A percentile compares a stretch with the other conserved stretches of the same genome.
Evolutionary conservation across 1,140 invertebrate genomes (phyloP).

Genomic region (Batillaria attramentaria): DNA sequence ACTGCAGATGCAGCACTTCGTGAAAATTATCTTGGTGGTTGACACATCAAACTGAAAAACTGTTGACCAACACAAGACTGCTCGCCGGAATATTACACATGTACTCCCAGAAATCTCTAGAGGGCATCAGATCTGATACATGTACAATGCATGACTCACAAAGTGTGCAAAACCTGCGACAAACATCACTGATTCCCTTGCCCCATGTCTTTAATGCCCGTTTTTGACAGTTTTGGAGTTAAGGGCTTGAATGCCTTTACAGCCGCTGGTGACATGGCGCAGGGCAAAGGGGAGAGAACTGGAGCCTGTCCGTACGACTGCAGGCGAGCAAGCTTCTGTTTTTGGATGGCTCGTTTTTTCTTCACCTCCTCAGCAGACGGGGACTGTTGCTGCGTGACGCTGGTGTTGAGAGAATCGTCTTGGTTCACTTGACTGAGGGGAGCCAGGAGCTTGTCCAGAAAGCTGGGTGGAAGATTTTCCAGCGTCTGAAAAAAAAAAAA

Average conservation of each 20-base stretch:
- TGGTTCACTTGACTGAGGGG: background rate
- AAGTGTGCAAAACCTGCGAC: no score
- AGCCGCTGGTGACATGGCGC: conserved; percentile 28
- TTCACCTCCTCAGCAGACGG: background rate
- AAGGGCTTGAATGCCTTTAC: conserved; percentile 47
- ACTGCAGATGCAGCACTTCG: no score
- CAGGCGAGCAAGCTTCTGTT: conserved; percentile 43
- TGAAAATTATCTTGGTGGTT: no score
- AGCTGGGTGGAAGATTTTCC: conserved; percentile 34
- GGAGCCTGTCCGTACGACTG: conserved; percentile 41
- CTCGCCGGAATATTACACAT: no score
- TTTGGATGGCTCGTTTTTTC: conserved; percentile 27
- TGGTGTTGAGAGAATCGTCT: conserved; percentile 3
- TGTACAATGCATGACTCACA: no score
- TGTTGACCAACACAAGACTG: no score
- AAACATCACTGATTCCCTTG: no score
- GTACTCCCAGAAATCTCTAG: no score
- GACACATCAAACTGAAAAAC: no score
- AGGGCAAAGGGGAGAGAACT: conserved; percentile 40
- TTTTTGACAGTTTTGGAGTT: no score
- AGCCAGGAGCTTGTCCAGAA: background rate
- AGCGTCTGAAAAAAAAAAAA: conserved; percentile 20
- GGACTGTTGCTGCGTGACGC: background rate
- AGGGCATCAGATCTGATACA: no score
- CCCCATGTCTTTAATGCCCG: no score